A percentile compares a stretch with the other conserved stretches of the same genome.
Evolutionary conservation across 1,140 invertebrate genomes (phyloP).

Genomic region (Drosophila miranda): DNA sequence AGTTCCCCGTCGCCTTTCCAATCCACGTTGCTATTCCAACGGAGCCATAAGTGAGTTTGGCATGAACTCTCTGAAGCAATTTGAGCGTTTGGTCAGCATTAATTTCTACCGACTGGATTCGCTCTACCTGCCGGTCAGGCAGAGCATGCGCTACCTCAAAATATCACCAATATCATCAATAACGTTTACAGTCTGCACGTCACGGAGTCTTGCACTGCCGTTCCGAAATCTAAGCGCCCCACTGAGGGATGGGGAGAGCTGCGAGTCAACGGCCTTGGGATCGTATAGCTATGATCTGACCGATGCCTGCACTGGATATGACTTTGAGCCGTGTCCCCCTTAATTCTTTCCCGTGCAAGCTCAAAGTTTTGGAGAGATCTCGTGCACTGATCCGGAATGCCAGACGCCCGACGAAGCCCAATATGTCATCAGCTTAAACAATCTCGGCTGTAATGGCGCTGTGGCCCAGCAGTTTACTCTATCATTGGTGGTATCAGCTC

Average conservation of each 20-base stretch:
- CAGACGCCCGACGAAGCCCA: slow-evolving; percentile 86
- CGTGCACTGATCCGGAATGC: slow-evolving; percentile 83
- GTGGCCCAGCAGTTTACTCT: slow-evolving; percentile 34
- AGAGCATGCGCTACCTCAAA: slow-evolving; percentile 83
- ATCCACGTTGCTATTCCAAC: slow-evolving; percentile 84
- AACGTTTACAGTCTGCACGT: slow-evolving; percentile 84
- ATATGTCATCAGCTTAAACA: slow-evolving; percentile 85
- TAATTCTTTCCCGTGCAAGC: slow-evolving; percentile 85
- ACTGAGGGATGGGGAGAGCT: slow-evolving; percentile 39
- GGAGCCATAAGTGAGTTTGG: slow-evolving; percentile 73
- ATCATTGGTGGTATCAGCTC: too few species aligned
- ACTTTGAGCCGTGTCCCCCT: slow-evolving; percentile 84
- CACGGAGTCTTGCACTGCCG: slow-evolving; percentile 83
- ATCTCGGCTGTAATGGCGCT: slow-evolving; percentile 85
- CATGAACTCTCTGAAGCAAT: slow-evolving; percentile 81
- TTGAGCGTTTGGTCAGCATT: slow-evolving; percentile 84
- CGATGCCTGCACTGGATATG: slow-evolving; percentile 83
- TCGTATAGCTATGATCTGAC: slow-evolving; percentile 81
- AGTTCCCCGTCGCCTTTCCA: slow-evolving; percentile 86
- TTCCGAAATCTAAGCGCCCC: slow-evolving; percentile 41
- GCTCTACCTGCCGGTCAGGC: slow-evolving; percentile 86
- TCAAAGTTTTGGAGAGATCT: slow-evolving; percentile 65
- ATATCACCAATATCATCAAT: slow-evolving; percentile 80
- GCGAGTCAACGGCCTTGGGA: slow-evolving; percentile 63
- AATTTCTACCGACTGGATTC: slow-evolving; percentile 87